Conservation (phyloP, 2,888 invertebrate species). For the Brachyopa scutellaris region DNA sequence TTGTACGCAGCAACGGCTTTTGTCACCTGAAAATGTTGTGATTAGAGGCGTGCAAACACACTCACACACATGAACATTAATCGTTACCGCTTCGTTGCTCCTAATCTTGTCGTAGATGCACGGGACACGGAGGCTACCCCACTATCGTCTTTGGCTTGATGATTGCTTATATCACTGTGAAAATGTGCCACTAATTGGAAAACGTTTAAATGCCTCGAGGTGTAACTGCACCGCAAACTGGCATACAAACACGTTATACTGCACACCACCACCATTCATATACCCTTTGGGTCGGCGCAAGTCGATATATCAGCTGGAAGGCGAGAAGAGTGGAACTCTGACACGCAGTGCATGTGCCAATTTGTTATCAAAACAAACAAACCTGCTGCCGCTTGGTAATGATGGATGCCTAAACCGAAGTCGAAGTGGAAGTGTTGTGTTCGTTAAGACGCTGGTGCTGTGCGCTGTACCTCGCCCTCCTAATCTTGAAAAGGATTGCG, state of each 20-base stretch:
- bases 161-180: constrained; percentile 68
- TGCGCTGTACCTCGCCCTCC: not conserved
- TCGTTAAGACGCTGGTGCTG: constrained; percentile 28
- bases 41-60: constrained; percentile 46
- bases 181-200: constrained; percentile 72
- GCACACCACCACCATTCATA: constrained; percentile 16
- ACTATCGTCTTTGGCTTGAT: constrained; percentile 26
- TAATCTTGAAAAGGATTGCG: constrained; percentile 54
- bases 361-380: constrained; percentile 69
- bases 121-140: not conserved
- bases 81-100: constrained; percentile 58
- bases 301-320: constrained; percentile 66
- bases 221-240: constrained; percentile 62
- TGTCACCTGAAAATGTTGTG: constrained; percentile 68
- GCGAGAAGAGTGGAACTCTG: constrained; percentile 6
- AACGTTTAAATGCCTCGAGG: constrained; percentile 67
- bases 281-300: constrained; percentile 31
- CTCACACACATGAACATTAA: constrained; percentile 35
- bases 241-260: constrained; percentile 4
- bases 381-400: constrained; percentile 68
- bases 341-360: constrained; percentile 42
- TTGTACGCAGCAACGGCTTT: constrained; percentile 47
- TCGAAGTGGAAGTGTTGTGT: constrained; percentile 43
- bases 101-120: constrained; percentile 32
- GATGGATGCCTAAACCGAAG: constrained; percentile 52